Percentiles rank a stretch among this genome's conserved stretches.
These are phyloP conservation scores for Neolamprologus brichardi DNA, from an alignment of 2,113 vertebrate genomes.

Conservation along the genomic window DNA sequence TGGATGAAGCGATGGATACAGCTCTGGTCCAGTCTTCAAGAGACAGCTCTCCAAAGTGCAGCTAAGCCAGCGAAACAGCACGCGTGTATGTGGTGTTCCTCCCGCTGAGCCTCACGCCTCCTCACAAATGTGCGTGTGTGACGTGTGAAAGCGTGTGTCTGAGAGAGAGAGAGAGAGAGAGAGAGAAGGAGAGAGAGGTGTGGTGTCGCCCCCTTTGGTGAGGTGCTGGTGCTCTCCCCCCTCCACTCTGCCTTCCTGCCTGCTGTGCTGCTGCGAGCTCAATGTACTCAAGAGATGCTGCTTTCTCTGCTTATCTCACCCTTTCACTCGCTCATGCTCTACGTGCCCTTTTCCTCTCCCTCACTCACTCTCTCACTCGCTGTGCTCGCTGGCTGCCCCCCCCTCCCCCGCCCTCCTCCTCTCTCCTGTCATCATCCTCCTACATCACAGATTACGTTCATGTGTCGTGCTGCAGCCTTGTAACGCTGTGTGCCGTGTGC, in stretches of 20 bases:
- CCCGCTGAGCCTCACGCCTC: slow-evolving; percentile 51
- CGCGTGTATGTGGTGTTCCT: slow-evolving; percentile 31
- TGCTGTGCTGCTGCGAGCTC: slow-evolving; percentile 43
- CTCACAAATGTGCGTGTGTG: slow-evolving; percentile 34
- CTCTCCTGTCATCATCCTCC: slow-evolving; percentile 53
- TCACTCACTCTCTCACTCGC: neutral
- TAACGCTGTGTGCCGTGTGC: slow-evolving; percentile 59
- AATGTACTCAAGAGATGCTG: slow-evolving; percentile 64
- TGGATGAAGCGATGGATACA: slow-evolving; percentile 42
- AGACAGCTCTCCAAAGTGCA: slow-evolving; percentile 58
- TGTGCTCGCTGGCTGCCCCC: slow-evolving; percentile 12
- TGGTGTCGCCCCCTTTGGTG: slow-evolving; percentile 49
- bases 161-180: neutral
- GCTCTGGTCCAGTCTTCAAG: slow-evolving; percentile 58
- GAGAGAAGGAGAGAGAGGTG: slow-evolving; percentile 1
- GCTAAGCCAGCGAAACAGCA: slow-evolving; percentile 24
- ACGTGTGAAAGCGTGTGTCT: slow-evolving; percentile 13
- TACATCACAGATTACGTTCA: slow-evolving; percentile 55
- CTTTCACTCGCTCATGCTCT: slow-evolving; percentile 34
- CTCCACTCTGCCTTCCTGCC: slow-evolving; percentile 38
- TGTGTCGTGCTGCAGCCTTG: slow-evolving; percentile 53
- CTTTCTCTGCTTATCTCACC: slow-evolving; percentile 39
- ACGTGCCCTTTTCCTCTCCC: neutral
- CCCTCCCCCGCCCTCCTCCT: neutral
- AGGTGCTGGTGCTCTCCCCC: slow-evolving; percentile 36